Evolutionary conservation across 2,888 invertebrate genomes (phyloP).

Genomic region (Pristionchus mayeri): DNA sequence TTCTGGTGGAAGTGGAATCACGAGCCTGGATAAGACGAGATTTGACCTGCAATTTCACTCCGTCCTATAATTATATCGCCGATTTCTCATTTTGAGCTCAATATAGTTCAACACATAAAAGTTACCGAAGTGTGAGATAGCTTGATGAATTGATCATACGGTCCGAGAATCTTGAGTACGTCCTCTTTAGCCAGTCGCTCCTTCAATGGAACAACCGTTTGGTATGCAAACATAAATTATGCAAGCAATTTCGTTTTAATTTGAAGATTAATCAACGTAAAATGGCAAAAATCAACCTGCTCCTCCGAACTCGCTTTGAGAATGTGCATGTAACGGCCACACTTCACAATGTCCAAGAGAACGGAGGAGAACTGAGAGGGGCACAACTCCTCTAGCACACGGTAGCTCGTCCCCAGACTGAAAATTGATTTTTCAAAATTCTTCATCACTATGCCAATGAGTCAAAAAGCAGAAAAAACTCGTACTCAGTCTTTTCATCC

Average conservation of each 20-base stretch:
- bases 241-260: no score
- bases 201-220: background rate
- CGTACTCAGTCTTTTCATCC: conserved; percentile 45
- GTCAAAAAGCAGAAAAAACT: no score
- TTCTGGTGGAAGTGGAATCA: conserved; percentile 36
- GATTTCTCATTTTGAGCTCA: no score
- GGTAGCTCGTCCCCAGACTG: conserved; percentile 9
- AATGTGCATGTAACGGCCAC: conserved; percentile 47
- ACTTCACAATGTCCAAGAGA: conserved; percentile 46
- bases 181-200: background rate
- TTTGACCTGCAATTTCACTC: conserved; percentile 18
- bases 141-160: conserved; percentile 3
- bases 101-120: no score
- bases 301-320: conserved; percentile 47
- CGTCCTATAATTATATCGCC: no score
- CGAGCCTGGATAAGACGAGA: conserved; percentile 16
- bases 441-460: no score
- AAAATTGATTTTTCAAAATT: no score
- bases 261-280: no score
- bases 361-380: conserved; percentile 15
- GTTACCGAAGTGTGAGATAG: conserved; percentile 17
- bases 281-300: no score
- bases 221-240: no score
- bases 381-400: conserved; percentile 47
- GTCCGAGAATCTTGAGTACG: conserved; percentile 39